Evolutionary conservation across 2,888 invertebrate genomes (phyloP).

Genomic region (Apotomis betuletana): DNA sequence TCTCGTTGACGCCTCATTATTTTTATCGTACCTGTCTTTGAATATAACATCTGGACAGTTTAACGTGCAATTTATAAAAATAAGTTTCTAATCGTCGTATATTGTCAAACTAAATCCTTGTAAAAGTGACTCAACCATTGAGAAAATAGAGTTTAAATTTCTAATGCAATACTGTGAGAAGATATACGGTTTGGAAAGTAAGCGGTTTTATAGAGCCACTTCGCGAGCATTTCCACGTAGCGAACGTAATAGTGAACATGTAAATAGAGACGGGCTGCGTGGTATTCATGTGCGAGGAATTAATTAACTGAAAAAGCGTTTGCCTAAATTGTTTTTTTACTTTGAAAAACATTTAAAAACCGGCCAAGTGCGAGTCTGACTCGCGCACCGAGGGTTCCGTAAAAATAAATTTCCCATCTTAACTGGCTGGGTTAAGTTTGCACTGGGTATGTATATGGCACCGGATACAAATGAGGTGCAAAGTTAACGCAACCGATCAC

Average conservation of each 20-base stretch:
- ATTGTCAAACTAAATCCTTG: not conserved
- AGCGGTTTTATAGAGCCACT: conserved; percentile 16
- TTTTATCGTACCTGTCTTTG: conserved; percentile 3
- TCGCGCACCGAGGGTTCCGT: too few species aligned
- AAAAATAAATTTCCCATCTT: too few species aligned
- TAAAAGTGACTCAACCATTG: not conserved
- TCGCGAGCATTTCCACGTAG: conserved; percentile 5
- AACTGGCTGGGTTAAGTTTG: too few species aligned
- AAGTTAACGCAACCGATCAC: too few species aligned
- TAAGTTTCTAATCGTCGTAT: not conserved
- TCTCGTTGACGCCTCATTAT: conserved; percentile 28
- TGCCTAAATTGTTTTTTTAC: too few species aligned
- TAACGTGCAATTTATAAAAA: conserved; percentile 21
- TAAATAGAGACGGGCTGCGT: not conserved
- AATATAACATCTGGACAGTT: conserved; percentile 30
- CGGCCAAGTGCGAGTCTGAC: too few species aligned
- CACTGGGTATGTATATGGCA: too few species aligned
- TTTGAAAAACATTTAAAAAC: too few species aligned
- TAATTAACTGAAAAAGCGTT: not conserved
- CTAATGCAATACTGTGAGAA: not conserved
- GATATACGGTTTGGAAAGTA: not conserved
- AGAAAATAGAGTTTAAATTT: not conserved
- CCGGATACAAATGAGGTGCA: too few species aligned
- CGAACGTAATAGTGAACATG: conserved; percentile 17
- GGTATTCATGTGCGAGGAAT: not conserved